Conservation (phyloP, 2,888 invertebrate genomes). For the Augochlorella aurata region DNA sequence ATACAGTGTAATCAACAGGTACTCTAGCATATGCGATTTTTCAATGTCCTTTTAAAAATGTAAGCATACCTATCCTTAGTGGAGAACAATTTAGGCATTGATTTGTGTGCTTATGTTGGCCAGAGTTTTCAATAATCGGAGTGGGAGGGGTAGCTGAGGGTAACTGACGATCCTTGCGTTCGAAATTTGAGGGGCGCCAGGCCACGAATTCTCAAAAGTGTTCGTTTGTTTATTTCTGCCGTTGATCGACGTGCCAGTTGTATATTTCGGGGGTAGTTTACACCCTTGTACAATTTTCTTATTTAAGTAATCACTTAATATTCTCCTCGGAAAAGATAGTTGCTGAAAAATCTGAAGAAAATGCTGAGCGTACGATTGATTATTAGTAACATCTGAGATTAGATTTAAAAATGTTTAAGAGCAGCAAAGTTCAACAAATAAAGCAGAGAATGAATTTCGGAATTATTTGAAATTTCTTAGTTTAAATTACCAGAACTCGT, state of each 20-base stretch:
- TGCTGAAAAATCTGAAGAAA: not conserved
- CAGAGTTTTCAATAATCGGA: conserved; percentile 66
- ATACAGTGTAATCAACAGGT: conserved; percentile 77
- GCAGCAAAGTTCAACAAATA: not conserved
- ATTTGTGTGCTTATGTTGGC: conserved; percentile 78
- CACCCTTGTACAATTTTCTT: not conserved
- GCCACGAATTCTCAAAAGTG: conserved; percentile 24
- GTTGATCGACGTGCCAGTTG: not conserved
- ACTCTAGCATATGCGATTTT: conserved; percentile 80
- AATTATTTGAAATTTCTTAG: not conserved
- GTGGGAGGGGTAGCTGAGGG: conserved; percentile 35
- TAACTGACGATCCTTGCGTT: conserved; percentile 71
- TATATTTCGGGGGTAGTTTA: not conserved
- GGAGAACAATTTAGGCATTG: conserved; percentile 75
- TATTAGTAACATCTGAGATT: not conserved
- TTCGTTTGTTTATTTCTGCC: not conserved
- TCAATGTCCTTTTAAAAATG: conserved; percentile 81
- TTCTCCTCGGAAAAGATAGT: not conserved
- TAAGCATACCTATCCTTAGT: conserved; percentile 79
- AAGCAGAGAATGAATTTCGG: not conserved
- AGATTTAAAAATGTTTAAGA: not conserved
- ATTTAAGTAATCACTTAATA: not conserved
- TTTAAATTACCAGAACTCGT: no score
- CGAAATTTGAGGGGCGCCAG: conserved; percentile 74
- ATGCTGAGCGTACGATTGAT: no score